Base-by-base conservation (phyloP, 2,888 invertebrate species). In the Hyposoter didymator region DNA sequence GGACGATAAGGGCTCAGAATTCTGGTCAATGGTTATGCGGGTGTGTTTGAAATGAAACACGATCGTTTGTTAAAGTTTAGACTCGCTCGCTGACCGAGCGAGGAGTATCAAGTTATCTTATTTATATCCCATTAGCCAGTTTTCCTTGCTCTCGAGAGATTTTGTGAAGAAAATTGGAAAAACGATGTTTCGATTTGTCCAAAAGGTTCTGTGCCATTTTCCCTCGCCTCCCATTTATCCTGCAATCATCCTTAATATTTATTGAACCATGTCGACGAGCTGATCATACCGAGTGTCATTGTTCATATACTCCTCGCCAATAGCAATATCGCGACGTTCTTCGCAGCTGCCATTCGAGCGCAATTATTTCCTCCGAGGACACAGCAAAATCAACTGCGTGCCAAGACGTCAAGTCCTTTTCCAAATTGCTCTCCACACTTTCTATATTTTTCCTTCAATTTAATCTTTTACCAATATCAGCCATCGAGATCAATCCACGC, bases 41-140 rank as follows among this genome's bases (percentile, higher is more conserved):
- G 10, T 55, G 72, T 55, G 55, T 73, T 73, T 39, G 52, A 72
- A 19, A 72, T 35, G 52, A 39, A 55, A 73, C 2, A 19, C 39
- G 35, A 19, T 17, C 12, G 52, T 17, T 72, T 12, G 17, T 19
- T 19, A 72, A 32, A 35, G 35, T 52, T 72, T 35, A 45, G n/a
- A 45, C 19, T n/a, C 19, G 6, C 12, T 22, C 22, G 8, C 5
- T 7, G 45, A 67, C 19, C 67, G 22, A 19, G 22, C 6, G 12
- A 39, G 14, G 1, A 22, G 7, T 7, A 67, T 67, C 5, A 14
- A 39, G 6, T 67, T 45, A 12, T 22, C 4, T 19, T 39, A 19
- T 39, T 12, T 55, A 55, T 22, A 22, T 55, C 22, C 0, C 22
- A 12, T 22, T 12, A 55, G 22, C 22, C 22, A 10, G 19, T 67